Base-by-base conservation (phyloP, 2,888 invertebrate species). In the Metellina segmentata region DNA sequence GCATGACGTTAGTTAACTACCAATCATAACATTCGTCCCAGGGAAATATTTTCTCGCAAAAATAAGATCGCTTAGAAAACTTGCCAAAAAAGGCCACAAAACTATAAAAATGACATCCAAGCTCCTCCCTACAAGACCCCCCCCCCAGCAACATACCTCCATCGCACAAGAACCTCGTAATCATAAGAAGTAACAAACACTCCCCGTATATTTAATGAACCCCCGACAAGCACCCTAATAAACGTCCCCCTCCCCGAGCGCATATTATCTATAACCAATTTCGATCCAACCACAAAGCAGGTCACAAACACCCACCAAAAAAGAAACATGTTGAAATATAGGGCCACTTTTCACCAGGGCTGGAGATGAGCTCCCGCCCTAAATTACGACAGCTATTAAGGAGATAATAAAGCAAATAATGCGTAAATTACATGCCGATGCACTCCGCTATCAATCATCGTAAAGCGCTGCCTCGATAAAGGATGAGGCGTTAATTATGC, bases 381-480 rank as follows among this genome's bases (percentile, higher is more conserved):
- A 19, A 71, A 71, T 71, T 49, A 70, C 72, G 82, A 34, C 74
- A 83, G 83, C 51, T 72, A 83, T 83, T 83, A 83, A 83, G 83
- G 19, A 51, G 83, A 83, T 83, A 83, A 83, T 83, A 83, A 74
- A 61, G 83, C 72, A 83, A 83, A 83, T 83, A 83, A 83, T 72
- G 51, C 83, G 74, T 51, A 53, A 79, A 79, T 53, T 79, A 79
- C 79, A 79, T 53, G 20, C 11, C 72, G 34, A 13, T 13, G 34
- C 16, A 51, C 74, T 1, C 7, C 13, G 9, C 74, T 13, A 83
- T 83, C 83, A 51, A 74, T 83, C 83, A 83, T 74, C 72, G 11
- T 7, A 83, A 74, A 19, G n/a, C 19, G 48, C 9, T 13, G 34
- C 19, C 8, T 34, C 53, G 83, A 83, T 83, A 83, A 83, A 74